Evolutionary conservation across 2,113 vertebrate species (phyloP), one percentile per base, ranked within the genome.

Genomic region (Riparia riparia): DNA sequence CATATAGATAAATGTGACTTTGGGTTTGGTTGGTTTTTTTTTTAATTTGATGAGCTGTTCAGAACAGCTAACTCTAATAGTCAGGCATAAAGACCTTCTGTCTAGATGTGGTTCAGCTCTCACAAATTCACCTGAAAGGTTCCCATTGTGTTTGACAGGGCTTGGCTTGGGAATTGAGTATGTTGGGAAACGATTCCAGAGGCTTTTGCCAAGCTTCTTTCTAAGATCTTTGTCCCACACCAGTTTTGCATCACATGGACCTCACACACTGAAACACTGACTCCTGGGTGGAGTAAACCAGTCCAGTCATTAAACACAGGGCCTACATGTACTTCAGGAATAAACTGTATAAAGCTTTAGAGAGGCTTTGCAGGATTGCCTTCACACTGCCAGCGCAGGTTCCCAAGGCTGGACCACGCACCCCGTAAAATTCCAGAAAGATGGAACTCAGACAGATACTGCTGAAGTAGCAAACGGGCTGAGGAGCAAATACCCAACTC

Each of bases 301-400:
- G 22, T 6, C 8, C 51, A 70, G 26, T 8, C 34, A 54, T 19
- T 34, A 79, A 88, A 69, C 44, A 57, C 19, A 76, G 14, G 6
- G 26, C 12, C 49, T 44, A 0, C 2, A 64, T 0, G 1, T 14
- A 53, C 21, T 64, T 18, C 3, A 3, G 41, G 31, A 81, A 76
- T 80, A 82, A 76, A 85, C 1, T 41, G 4, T 19, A 28, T 10
- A 72, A 85, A 86, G n/a, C 7, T 77, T 65, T 29, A 37, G 0
- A 69, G 15, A 53, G 45, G 54, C 18, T 56, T 83, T 65, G 45
- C 22, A 74, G 42, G 42, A 44, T 88, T 80, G 45, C 45, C n/a
- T 39, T 61, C 58, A 72, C 7, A 9, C 32, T 50, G 21, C 9
- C 70, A 93, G 26, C 44, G 54, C 5, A 63, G 21, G 8, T 13